A percentile compares a stretch with the other conserved stretches of the same genome.
These are phyloP conservation scores for Malacoctenus gilli DNA, from an alignment of 2,797 vertebrate genomes.

Conservation along the genomic window DNA sequence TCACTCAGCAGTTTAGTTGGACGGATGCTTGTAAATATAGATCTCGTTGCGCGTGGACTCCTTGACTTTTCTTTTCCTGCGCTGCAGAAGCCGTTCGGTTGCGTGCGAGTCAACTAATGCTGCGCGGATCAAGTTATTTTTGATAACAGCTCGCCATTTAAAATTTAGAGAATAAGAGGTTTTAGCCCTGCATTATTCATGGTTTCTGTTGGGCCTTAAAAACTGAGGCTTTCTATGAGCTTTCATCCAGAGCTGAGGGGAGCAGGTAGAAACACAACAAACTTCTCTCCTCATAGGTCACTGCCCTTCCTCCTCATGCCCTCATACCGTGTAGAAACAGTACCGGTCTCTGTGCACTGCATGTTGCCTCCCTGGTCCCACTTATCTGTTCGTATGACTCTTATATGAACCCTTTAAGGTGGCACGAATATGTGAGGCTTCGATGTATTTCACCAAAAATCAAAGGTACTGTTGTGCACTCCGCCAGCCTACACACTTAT, in stretches of 20 bases:
- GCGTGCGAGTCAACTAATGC: slow-evolving; percentile 54
- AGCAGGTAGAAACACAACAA: slow-evolving; percentile 23
- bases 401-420: too few species aligned
- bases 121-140: slow-evolving; percentile 70
- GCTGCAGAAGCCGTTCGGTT: slow-evolving; percentile 43
- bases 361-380: too few species aligned
- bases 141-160: slow-evolving; percentile 72
- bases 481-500: too few species aligned
- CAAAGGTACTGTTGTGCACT: too few species aligned
- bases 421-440: too few species aligned
- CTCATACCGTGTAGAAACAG: too few species aligned
- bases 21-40: neutral
- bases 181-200: slow-evolving; percentile 75
- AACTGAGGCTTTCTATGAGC: slow-evolving; percentile 42
- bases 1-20: slow-evolving; percentile 1
- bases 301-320: neutral
- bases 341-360: too few species aligned
- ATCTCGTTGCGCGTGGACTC: neutral
- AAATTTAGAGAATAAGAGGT: slow-evolving; percentile 81
- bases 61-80: slow-evolving; percentile 5
- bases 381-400: too few species aligned
- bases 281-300: slow-evolving; percentile 14
- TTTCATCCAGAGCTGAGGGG: slow-evolving; percentile 29
- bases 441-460: too few species aligned
- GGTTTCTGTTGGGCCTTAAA: slow-evolving; percentile 59